A percentile compares a stretch with the other conserved stretches of the same genome.
Conservation (phyloP, 2,888 invertebrate species). For the Aleiodes alternator region DNA sequence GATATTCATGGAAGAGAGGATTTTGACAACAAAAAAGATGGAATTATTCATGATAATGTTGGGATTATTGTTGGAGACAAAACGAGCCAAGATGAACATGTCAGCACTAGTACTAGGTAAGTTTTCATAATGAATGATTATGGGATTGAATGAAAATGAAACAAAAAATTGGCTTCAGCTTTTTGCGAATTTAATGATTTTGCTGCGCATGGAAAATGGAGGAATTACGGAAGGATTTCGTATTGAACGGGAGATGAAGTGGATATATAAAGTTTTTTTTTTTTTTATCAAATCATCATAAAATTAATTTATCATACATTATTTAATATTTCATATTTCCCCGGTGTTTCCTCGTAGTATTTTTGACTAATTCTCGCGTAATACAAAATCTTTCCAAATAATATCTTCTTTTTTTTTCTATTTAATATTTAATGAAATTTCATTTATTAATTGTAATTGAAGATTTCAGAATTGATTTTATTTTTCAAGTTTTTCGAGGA, state of each 20-base stretch:
- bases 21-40: neutral
- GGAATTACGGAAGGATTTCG: conserved; percentile 9
- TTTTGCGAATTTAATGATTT: conserved; percentile 10
- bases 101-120: conserved; percentile 54
- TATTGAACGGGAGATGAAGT: neutral
- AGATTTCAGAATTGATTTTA: too few relatives aligned
- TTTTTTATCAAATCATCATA: too few relatives aligned
- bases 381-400: conserved; percentile 32
- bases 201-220: neutral
- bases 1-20: neutral
- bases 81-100: conserved; percentile 15
- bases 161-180: conserved; percentile 14
- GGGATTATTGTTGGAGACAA: conserved; percentile 7
- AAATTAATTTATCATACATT: neutral
- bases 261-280: too few relatives aligned
- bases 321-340: conserved; percentile 6
- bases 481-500: too few relatives aligned
- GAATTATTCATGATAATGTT: conserved; percentile 2
- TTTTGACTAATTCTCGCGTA: conserved; percentile 29
- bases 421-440: neutral
- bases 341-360: conserved; percentile 2
- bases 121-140: conserved; percentile 40
- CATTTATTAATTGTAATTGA: too few relatives aligned
- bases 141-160: neutral
- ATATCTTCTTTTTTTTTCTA: neutral